Conservation (phyloP, 1,140 invertebrate species). For the Ctenoplectra terminalis region DNA sequence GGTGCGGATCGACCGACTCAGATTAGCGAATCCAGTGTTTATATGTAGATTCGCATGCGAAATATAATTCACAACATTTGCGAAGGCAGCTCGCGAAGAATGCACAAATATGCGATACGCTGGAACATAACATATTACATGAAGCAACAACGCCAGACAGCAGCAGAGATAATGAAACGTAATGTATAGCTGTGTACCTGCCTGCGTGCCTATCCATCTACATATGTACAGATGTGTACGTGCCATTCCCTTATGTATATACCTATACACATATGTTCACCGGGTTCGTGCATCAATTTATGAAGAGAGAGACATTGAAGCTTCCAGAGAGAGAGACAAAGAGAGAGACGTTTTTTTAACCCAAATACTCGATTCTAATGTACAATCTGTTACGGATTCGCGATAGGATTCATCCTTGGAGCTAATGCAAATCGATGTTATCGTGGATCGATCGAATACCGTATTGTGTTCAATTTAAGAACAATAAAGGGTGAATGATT, state of each 20-base stretch:
- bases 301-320: conserved; percentile 5
- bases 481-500: background rate
- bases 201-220: background rate
- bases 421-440: background rate
- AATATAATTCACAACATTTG: conserved; percentile 48
- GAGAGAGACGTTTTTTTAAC: background rate
- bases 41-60: conserved; percentile 27
- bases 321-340: background rate
- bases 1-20: background rate
- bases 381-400: background rate
- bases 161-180: conserved; percentile 39
- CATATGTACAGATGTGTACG: background rate
- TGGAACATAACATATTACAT: conserved; percentile 18
- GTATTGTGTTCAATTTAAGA: background rate
- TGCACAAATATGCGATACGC: conserved; percentile 31
- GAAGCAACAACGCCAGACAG: conserved; percentile 2
- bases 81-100: conserved; percentile 27
- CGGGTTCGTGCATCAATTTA: conserved; percentile 3
- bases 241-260: background rate
- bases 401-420: background rate
- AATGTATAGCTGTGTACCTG: background rate
- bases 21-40: conserved; percentile 33
- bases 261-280: background rate
- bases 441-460: background rate
- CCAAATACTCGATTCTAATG: background rate